phyloP scores from a whole-genome alignment of 2,797 vertebrate genomes.

The Ambastaia sidthimunki region DNA sequence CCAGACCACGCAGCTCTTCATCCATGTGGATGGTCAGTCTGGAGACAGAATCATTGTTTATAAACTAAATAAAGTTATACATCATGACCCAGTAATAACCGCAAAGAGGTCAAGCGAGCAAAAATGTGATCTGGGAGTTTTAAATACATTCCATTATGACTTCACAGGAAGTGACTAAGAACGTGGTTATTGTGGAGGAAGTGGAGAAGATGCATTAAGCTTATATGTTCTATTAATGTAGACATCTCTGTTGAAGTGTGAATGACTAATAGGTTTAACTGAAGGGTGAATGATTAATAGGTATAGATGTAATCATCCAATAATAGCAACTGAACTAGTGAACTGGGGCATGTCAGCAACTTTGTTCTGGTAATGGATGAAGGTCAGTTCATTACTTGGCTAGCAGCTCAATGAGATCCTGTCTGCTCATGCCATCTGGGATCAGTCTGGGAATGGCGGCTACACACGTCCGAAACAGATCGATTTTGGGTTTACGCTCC shows the following conservation, averaged over 20 bases:
- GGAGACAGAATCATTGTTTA: conserved; percentile 7
- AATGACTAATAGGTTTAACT: not conserved
- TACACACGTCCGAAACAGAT: conserved; percentile 97
- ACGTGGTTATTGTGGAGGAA: not conserved
- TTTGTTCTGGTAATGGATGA: conserved; percentile 15
- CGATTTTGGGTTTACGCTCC: conserved; percentile 99
- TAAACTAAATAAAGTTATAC: not conserved
- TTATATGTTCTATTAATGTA: not conserved
- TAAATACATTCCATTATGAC: conserved; percentile 8
- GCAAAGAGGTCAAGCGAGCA: not conserved
- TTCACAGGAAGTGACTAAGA: conserved; percentile 30
- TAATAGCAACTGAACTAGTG: conserved; percentile 2
- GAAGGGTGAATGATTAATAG: not conserved
- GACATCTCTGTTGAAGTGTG: not conserved
- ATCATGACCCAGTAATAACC: conserved; percentile 4
- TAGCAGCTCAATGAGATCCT: conserved; percentile 96
- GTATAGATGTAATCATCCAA: not conserved
- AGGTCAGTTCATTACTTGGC: conserved; percentile 84
- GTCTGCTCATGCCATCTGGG: conserved; percentile 98
- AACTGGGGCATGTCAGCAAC: not conserved
- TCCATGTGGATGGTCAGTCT: conserved; percentile 99
- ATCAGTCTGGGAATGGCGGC: conserved; percentile 97
- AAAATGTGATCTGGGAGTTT: not conserved
- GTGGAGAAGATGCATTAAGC: not conserved
- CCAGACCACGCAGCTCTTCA: conserved; percentile 95